Percentiles rank a stretch among this genome's conserved stretches.
These are phyloP conservation scores for Yponomeuta plumbellus DNA, from an alignment of 2,888 invertebrate genomes.

Conservation along the genomic window DNA sequence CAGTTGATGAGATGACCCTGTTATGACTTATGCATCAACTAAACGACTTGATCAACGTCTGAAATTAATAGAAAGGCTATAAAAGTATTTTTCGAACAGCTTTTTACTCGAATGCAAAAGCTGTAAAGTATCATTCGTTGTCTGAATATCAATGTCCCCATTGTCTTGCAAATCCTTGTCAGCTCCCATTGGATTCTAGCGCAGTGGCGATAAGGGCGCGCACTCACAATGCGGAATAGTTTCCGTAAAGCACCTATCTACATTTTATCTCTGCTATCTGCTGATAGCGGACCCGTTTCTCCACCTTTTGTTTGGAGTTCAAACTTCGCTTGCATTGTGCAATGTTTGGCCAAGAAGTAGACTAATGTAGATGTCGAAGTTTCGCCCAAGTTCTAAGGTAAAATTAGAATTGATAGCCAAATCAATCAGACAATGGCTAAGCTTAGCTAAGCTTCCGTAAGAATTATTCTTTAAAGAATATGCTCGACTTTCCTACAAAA, in stretches of 20 bases:
- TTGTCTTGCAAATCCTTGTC: background rate
- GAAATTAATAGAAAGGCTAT: too few relatives aligned
- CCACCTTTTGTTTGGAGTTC: constrained; percentile 1
- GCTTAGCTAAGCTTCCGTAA: too few relatives aligned
- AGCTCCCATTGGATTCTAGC: background rate
- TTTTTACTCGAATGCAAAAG: too few relatives aligned
- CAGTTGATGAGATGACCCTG: too few relatives aligned
- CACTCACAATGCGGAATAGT: constrained; percentile 1
- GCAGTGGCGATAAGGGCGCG: background rate
- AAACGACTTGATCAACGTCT: too few relatives aligned
- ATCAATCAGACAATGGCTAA: too few relatives aligned
- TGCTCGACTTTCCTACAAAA: too few relatives aligned
- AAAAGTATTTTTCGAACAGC: too few relatives aligned
- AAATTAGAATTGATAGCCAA: background rate
- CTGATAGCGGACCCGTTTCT: background rate
- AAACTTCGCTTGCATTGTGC: constrained; percentile 2
- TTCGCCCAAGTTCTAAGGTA: background rate
- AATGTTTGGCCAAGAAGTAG: background rate
- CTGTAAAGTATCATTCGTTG: too few relatives aligned
- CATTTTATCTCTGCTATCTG: constrained; percentile 11
- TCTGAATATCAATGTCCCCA: background rate
- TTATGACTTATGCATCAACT: too few relatives aligned
- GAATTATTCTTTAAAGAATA: too few relatives aligned
- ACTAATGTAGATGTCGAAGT: background rate
- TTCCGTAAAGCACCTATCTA: background rate